Evolutionary conservation across 2,797 vertebrate genomes (phyloP), one percentile per base, ranked within the genome.

Genomic region (Tamandua tetradactyla): DNA sequence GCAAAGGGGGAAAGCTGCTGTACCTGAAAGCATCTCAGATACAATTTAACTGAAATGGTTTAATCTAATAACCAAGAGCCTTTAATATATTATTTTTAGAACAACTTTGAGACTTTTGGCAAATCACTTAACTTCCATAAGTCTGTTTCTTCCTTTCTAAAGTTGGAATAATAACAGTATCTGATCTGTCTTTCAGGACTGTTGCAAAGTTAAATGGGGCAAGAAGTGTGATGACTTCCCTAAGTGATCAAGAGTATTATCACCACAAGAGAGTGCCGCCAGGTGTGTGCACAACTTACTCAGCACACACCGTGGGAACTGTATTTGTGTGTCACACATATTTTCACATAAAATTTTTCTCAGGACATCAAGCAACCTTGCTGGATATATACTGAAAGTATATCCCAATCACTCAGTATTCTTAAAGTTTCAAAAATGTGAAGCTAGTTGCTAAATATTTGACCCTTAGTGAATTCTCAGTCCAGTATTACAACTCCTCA

Each of bases 361-460:
- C 83, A 87, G 68, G 83, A 25, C 94, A 84, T 69, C 32, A 88
- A 94, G 68, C 68, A 30, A 91, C 30, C 25, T 62, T 84, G 30
- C 32, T 85, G 25, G 42, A 37, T 12, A 52, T 52, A 71, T 79
- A 89, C n/a, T 85, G 5, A 92, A 92, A 89, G 25, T 57, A 76
- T 40, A 94, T 35, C 2, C 9, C 47, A 80, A 55, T 49, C 27
- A 35, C 37, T 79, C 55, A 69, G 32, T 52, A 81, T 68, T 87
- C 18, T 79, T 71, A 72, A 89, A 57, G 68, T 40, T 87, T 76
- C 25, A 79, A 87, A 93, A 75, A 47, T 44, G 37, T 17, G 27
- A 89, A 37, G 17, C 22, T 47, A 71, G 3, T 87, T 94, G 35
- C 15, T 68, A 87, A 94, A 35, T 44, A 76, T 14, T 80, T 22